Base-by-base conservation (phyloP, 37 sponge, comb jelly and placozoan species). In the Chondrilla cf. caribensis region DNA sequence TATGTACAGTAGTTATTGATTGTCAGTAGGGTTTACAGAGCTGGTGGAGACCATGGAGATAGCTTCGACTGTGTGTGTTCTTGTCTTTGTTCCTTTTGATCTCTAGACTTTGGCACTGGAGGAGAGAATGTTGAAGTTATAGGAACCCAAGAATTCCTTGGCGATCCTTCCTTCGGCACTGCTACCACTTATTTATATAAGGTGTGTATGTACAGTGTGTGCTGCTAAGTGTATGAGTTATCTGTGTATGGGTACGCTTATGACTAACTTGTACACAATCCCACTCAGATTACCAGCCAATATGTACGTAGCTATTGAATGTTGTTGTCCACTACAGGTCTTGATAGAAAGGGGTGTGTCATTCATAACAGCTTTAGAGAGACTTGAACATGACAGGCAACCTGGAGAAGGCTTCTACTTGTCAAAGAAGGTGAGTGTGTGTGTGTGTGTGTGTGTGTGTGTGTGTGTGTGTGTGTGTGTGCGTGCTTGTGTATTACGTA, bases 291-390 rank as follows among this genome's bases (percentile, higher is more conserved):
- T n/a, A n/a, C n/a, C n/a, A n/a, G n/a, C n/a, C n/a, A n/a, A n/a
- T n/a, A n/a, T n/a, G n/a, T n/a, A n/a, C n/a, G n/a, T n/a, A n/a
- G n/a, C n/a, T n/a, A n/a, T n/a, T n/a, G n/a, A n/a, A n/a, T n/a
- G n/a, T n/a, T n/a, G n/a, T n/a, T n/a, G n/a, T n/a, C n/a, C n/a
- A n/a, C 3, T 14, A 1, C 59, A 93, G 94, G 66, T 93, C 6
- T 64, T 80, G 6, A 82, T 94, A 33, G 92, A 87, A 73, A 70
- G 95, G 79, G 95, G 95, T 4, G 82, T 94, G 70, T 88, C 91
- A 26, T 94, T 81, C 51, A 18, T 25, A 47, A 85, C 91, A 38
- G 95, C 92, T 1, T 1, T 86, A 22, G 62, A 79, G 58, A 85
- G 57, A 62, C 71, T 91, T 0, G 28, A 94, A 37, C 58, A 55